Evolutionary conservation across 2,888 invertebrate genomes (phyloP), one percentile per base, ranked within the genome.

Genomic region (Scaptodrosophila latifasciaeformis): DNA sequence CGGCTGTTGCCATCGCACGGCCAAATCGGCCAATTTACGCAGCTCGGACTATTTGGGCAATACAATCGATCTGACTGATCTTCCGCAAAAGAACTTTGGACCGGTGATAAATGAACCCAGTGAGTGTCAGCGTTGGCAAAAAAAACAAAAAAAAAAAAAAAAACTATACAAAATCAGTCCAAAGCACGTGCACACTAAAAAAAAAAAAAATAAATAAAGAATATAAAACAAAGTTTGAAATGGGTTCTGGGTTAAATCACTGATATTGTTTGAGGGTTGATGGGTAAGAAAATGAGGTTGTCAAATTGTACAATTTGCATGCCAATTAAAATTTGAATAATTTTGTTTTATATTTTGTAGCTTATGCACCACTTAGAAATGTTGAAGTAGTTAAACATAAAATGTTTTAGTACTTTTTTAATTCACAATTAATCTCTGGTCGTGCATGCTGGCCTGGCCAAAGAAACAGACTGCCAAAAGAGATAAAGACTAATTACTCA

Each of bases 1-100:
- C 84, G 95, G 95, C 66, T 96, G 96, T 89, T 96, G 96, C 87
- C 93, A 93, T 84, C 91, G 93, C 86, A 89, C 90, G 54, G 90
- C 91, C 10, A 92, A 92, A 83, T 89, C 90, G 59, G 88, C 89
- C 45, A 90, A 91, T 54, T 87, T 91, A 51, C 91, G 91, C 65
- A 89, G 90, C 54, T 90, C 90, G 81, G 91, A 91, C 71, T 90
- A 89, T 85, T 70, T 78, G 57, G 75, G 75, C 82, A 89, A 89
- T 81, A 90, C 92, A 82, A 88, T 90, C 81, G 88, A 88, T 87
- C 88, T 90, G 83, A 88, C 89, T 85, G 89, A 87, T 87, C 85
- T 88, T 72, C 87, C 88, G 75, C 89, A 88, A 70, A 87, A 87
- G 82, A 88, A 88, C 82, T 92, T 90, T 82, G 93, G 93, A 82